Evolutionary conservation across 2,797 vertebrate species (phyloP).

Genomic region (Manis javanica): DNA sequence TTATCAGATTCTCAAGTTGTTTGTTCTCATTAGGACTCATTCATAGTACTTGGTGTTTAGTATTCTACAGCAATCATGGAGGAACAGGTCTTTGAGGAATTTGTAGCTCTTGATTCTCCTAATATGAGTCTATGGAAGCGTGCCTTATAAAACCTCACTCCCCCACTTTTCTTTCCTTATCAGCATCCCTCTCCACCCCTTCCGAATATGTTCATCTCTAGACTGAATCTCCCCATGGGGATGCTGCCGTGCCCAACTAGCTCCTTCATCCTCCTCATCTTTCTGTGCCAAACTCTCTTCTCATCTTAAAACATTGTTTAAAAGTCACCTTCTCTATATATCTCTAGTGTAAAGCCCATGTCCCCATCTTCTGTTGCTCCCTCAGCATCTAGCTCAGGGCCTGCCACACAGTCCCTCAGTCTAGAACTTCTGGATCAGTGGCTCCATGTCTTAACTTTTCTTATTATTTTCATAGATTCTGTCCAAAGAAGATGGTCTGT

Average conservation of each 20-base stretch:
- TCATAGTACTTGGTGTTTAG: no score
- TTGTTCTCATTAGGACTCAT: neutral
- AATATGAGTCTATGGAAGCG: neutral
- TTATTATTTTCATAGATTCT: neutral
- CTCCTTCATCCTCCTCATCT: rapidly evolving
- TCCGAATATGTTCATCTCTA: neutral
- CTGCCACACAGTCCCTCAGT: neutral
- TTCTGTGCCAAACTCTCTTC: neutral
- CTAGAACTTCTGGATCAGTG: neutral
- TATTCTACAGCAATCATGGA: neutral
- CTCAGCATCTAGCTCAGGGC: neutral
- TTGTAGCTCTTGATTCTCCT: neutral
- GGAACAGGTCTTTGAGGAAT: neutral
- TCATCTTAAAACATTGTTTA: neutral
- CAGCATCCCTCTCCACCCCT: neutral
- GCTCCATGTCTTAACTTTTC: neutral
- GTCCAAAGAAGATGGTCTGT: neutral
- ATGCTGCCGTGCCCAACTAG: neutral
- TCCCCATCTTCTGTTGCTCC: neutral
- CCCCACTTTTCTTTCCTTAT: neutral
- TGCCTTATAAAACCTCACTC: neutral
- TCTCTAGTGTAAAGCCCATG: neutral
- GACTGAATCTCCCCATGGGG: neutral
- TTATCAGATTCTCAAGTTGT: neutral
- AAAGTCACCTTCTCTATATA: neutral